A percentile compares a stretch with the other conserved stretches of the same genome.
Evolutionary conservation across 2,113 vertebrate species (phyloP).

Genomic region (Pluvialis apricaria): DNA sequence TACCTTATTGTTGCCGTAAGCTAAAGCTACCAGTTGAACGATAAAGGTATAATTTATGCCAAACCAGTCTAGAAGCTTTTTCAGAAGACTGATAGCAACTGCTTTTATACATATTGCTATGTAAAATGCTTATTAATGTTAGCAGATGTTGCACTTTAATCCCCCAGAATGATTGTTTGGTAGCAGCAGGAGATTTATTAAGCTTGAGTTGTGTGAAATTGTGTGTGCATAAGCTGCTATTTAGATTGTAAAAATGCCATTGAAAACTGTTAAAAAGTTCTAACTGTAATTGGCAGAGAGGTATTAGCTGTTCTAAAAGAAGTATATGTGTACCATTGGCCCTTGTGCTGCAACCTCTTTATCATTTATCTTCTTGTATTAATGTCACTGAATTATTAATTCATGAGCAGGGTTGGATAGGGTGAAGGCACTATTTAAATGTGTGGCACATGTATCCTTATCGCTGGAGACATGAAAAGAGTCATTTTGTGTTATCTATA

Average conservation of each 20-base stretch:
- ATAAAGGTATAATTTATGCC: constrained; percentile 64
- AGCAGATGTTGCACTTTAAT: constrained; percentile 80
- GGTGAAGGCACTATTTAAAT: constrained; percentile 86
- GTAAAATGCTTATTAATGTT: constrained; percentile 78
- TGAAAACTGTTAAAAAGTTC: constrained; percentile 81
- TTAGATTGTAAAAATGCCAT: constrained; percentile 79
- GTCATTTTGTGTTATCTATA: constrained; percentile 93
- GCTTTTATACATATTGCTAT: constrained; percentile 68
- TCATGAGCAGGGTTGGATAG: constrained; percentile 77
- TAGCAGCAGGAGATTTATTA: constrained; percentile 82
- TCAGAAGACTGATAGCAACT: constrained; percentile 62
- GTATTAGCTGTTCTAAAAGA: constrained; percentile 83
- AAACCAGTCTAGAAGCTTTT: constrained; percentile 63
- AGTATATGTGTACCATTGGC: constrained; percentile 80
- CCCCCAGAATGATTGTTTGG: constrained; percentile 79
- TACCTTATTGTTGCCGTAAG: constrained; percentile 51
- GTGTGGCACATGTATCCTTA: constrained; percentile 88
- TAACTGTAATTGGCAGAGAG: constrained; percentile 86
- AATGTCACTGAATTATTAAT: constrained; percentile 96
- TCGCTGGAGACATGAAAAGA: constrained; percentile 90
- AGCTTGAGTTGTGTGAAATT: constrained; percentile 81
- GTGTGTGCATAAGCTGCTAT: constrained; percentile 78
- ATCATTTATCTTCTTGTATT: constrained; percentile 94
- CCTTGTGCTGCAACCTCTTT: constrained; percentile 83
- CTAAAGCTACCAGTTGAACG: constrained; percentile 40